Evolutionary conservation across 2,888 invertebrate genomes (phyloP), one percentile per base, ranked within the genome.

Genomic region (Tachina fera): DNA sequence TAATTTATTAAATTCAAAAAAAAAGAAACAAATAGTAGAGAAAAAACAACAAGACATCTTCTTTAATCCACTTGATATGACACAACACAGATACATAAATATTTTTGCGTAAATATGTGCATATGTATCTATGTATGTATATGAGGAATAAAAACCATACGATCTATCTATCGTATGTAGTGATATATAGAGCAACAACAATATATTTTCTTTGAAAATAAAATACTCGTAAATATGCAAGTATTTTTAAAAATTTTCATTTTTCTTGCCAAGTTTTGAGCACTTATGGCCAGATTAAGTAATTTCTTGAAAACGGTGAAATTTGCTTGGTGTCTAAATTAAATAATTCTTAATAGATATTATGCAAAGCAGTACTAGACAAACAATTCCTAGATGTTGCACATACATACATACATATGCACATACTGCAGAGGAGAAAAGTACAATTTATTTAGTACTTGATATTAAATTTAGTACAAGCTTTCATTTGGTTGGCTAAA

Each of bases 21-120:
- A 51, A 19, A 47, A 68, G 78, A n/a, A 43, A 1, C 41, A 68
- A 60, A 65, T n/a, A n/a, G 13, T 1, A n/a, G 8, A 49, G 43
- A 75, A 49, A 31, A 63, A 60, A 31, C 31, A 53, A 51, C 9
- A 75, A 70, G 9, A 49, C 31, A 61, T 49, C 6, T 49, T 70
- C 4, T 58, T 47, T 39, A 51, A 75, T 70, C 16, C 31, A 11
- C 16, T 70, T 71, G 67, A 67, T 77, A 84, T 84, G 80, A 80
- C 84, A 63, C 71, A 58, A 16, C 65, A 75, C n/a, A 74, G 1
- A 56, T 31, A 31, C 31, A 82, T 70, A 56, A 71, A n/a, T n/a
- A n/a, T n/a, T 56, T 84, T 83, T 86, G 86, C 76, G 72, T 86
- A 68, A 83, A 83, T n/a, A n/a, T n/a, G n/a, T n/a, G n/a, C n/a